A percentile compares a stretch with the other conserved stretches of the same genome.
Evolutionary conservation across 2,888 invertebrate species (phyloP).

Genomic region (Frankliniella intonsa): DNA sequence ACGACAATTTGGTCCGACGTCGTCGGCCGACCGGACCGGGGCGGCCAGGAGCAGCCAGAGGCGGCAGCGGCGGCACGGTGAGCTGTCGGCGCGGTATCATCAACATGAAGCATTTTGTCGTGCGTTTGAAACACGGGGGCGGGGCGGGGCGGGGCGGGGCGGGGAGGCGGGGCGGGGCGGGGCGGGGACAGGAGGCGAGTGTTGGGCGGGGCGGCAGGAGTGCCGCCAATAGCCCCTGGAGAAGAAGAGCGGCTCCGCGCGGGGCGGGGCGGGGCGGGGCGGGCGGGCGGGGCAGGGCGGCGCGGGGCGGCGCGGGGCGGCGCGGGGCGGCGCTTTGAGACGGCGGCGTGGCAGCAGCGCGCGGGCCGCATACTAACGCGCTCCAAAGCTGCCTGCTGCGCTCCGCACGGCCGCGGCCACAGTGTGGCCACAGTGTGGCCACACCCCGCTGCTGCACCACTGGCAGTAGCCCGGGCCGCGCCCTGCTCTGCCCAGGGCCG

Average conservation of each 20-base stretch:
- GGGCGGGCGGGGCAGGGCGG: not conserved
- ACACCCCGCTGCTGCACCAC: no score
- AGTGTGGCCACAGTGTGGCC: no score
- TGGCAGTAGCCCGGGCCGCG: no score
- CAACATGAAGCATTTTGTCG: not conserved
- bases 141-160: no score
- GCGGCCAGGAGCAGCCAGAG: no score
- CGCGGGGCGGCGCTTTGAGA: not conserved
- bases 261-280: not conserved
- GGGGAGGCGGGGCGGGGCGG: not conserved
- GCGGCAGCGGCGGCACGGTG: not conserved
- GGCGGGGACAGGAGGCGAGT: not conserved
- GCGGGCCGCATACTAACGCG: not conserved
- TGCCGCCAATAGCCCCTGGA: not conserved
- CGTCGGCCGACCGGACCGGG: no score
- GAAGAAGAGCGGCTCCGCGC: not conserved
- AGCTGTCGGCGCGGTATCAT: not conserved
- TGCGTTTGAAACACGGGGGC: not conserved
- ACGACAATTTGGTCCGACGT: no score
- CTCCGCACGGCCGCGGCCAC: no score
- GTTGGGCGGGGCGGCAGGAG: not conserved
- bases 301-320: not conserved
- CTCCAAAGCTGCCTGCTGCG: no score
- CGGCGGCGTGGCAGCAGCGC: not conserved
- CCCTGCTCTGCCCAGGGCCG: not conserved